Evolutionary conservation across 2,797 vertebrate genomes (phyloP), one percentile per base, ranked within the genome.

Genomic region (Cyprinella venusta): DNA sequence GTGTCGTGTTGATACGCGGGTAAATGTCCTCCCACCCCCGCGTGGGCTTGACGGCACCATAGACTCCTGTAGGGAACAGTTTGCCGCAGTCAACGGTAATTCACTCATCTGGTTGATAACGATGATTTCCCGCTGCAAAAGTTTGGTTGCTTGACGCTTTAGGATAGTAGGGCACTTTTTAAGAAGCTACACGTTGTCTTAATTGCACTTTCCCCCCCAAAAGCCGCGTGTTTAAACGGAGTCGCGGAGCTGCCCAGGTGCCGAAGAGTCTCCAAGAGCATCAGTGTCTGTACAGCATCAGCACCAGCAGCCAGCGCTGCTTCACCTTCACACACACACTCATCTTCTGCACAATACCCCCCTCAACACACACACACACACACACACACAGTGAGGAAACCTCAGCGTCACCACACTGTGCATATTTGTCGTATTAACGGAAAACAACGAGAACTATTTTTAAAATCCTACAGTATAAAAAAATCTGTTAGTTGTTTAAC

Each of bases 161-260:
- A 21, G 33, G 5, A 26, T 48, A n/a, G 16, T 48, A 45, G 4
- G 0, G 16, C 38, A 59, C 15, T 42, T 54, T 69, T 61, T 12
- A 33, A 61, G 40, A 52, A 26, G 65, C 36, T 83, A 63, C 26
- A 72, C 24, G 33, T 42, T 9, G 48, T 26, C 69, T 77, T 54
- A 24, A n/a, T 52, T 18, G 36, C 50, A 76, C 75, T 82, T 79
- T 21, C 52, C 19, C 45, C 33, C 24, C 15, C 26, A 12, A 82
- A 48, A 82, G 18, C 6, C 15, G 15, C 30, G 4, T 16, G 26
- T 70, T 61, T n/a, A 5, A 19, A 13, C 33, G 16, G 59, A 72
- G 12, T 45, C 24, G 59, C 65, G 78, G 78, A 83, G 81, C 84
- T 87, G 84, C 81, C 86, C 86, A 36, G 76, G 86, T 87, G 74